Percentiles rank a stretch among this genome's conserved stretches.
phyloP scores from a whole-genome alignment of 2,797 vertebrate species.

The Gouania willdenowi region DNA sequence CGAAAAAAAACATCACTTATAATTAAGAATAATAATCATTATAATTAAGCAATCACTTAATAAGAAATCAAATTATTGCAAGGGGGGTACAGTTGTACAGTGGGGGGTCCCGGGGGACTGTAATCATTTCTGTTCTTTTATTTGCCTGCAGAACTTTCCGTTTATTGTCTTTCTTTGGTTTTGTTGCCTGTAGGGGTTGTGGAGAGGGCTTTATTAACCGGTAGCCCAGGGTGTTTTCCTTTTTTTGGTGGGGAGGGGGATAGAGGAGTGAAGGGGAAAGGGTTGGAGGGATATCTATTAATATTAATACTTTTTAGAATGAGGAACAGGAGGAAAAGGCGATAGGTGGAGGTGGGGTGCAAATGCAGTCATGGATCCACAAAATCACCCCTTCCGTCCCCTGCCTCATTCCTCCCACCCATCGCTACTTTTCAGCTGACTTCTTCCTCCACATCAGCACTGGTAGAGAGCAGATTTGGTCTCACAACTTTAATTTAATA shows the following conservation, averaged over 20 bases:
- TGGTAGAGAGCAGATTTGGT: conserved; percentile 20
- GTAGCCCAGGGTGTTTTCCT: conserved; percentile 65
- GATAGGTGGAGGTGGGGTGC: background rate
- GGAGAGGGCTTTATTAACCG: conserved; percentile 76
- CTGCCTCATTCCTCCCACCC: background rate
- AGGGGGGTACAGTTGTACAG: conserved; percentile 58
- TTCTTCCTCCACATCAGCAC: background rate
- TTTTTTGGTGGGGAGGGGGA: background rate
- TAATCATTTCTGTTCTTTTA: conserved; percentile 73
- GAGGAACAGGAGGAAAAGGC: conserved; percentile 31
- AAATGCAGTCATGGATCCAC: conserved; percentile 59
- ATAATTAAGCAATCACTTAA: conserved; percentile 82
- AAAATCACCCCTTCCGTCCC: conserved; percentile 38
- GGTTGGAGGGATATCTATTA: conserved; percentile 56
- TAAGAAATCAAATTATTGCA: conserved; percentile 79
- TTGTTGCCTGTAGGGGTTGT: conserved; percentile 49
- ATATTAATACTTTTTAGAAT: conserved; percentile 66
- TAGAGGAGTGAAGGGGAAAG: conserved; percentile 21
- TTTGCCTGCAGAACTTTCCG: conserved; percentile 66
- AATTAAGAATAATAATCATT: conserved; percentile 81
- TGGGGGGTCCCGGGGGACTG: conserved; percentile 61
- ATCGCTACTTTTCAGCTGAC: background rate
- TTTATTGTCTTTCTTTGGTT: conserved; percentile 59
- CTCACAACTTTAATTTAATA: conserved; percentile 58
- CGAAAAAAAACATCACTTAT: conserved; percentile 67